phyloP scores from a whole-genome alignment of 2,113 vertebrate species.

The Falco punctatus region DNA sequence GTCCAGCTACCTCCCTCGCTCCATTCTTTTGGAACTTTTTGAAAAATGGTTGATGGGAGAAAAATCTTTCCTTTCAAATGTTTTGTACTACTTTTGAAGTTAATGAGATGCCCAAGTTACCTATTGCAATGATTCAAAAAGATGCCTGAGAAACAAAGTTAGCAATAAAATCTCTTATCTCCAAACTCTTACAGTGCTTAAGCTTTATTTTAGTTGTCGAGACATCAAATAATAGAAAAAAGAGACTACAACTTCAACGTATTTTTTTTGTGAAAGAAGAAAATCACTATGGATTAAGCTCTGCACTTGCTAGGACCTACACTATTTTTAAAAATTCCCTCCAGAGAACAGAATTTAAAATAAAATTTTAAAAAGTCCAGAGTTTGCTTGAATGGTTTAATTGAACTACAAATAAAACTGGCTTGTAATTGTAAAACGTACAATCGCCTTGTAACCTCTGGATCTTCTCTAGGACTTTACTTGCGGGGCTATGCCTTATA shows the following conservation, averaged over 20 bases:
- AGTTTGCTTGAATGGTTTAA: background rate
- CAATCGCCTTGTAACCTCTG: background rate
- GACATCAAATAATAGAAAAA: background rate
- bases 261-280: background rate
- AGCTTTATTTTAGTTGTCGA: background rate
- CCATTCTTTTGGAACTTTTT: background rate
- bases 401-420: background rate
- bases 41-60: background rate
- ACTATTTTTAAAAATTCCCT: background rate
- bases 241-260: background rate
- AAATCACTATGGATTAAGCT: background rate
- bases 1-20: background rate
- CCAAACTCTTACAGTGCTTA: background rate
- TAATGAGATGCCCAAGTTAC: background rate
- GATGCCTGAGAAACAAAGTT: background rate
- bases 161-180: background rate
- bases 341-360: background rate
- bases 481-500: background rate
- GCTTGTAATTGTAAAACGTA: background rate
- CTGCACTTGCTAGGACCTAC: background rate
- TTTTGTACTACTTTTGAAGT: background rate
- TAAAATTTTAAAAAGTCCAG: too few relatives aligned
- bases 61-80: background rate
- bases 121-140: background rate
- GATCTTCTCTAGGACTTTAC: background rate